Evolutionary conservation across 2,888 invertebrate species (phyloP).

Genomic region (Aethes cnicana): DNA sequence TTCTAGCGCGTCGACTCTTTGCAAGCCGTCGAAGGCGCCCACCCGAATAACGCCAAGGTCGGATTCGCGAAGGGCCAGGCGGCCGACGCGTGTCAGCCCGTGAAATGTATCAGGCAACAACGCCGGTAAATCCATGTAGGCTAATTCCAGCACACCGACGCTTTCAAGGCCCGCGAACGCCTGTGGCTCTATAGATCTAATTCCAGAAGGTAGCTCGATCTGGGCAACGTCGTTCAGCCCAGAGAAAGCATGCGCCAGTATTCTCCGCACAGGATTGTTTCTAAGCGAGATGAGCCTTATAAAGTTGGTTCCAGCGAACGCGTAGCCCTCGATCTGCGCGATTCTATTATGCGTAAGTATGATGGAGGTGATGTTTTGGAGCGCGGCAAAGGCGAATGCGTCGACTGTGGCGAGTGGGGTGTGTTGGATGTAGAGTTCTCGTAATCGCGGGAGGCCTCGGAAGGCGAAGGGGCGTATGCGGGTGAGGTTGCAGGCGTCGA

Average conservation of each 20-base stretch:
- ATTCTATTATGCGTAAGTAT: conserved; percentile 88
- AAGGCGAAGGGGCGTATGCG: conserved; percentile 92
- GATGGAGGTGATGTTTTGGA: conserved; percentile 90
- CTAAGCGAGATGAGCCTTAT: conserved; percentile 90
- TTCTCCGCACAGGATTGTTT: conserved; percentile 91
- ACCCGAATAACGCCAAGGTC: conserved; percentile 89
- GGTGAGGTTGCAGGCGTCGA: conserved; percentile 94
- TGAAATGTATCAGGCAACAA: conserved; percentile 88
- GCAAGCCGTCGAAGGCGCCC: conserved; percentile 89
- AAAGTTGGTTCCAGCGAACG: conserved; percentile 93
- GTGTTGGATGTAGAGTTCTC: conserved; percentile 91
- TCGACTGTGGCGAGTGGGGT: conserved; percentile 91
- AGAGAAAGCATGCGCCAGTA: conserved; percentile 92
- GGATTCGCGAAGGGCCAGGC: conserved; percentile 90
- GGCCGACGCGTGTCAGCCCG: conserved; percentile 88
- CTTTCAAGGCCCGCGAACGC: conserved; percentile 91
- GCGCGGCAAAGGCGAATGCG: conserved; percentile 91
- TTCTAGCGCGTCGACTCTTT: conserved; percentile 87
- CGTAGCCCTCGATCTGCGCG: conserved; percentile 87
- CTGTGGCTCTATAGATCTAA: conserved; percentile 87
- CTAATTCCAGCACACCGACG: conserved; percentile 90
- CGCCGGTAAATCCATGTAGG: conserved; percentile 91
- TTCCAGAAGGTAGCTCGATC: conserved; percentile 91
- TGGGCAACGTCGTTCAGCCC: conserved; percentile 92
- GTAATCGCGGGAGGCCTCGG: conserved; percentile 89